Evolutionary conservation across 2,888 invertebrate genomes (phyloP), one percentile per base, ranked within the genome.

Genomic region (Pollenia amentaria): DNA sequence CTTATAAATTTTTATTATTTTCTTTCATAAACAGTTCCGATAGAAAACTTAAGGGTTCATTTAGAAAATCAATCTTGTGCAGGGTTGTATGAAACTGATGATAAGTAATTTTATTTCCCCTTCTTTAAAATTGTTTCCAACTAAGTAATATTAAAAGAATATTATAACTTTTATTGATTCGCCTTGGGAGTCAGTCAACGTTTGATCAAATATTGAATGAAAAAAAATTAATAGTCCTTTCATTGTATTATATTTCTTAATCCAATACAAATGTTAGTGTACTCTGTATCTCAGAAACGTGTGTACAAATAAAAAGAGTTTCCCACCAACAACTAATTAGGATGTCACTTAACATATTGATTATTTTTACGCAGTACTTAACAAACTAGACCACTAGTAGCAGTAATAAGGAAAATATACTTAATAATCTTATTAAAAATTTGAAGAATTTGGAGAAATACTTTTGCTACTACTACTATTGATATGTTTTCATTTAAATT

Each of bases 1-100:
- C 21, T 72, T 55, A 67, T 77, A 81, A 73, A 82, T 81, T 81
- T 38, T 53, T 77, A 72, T 76, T 80, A 46, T 51, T 72, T 18
- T 65, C n/a, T 29, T 29, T 29, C 65, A 81, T 72, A 51, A 84
- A 79, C 38, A 69, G 60, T 60, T 38, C 38, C 44, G 29, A 42
- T 62, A 60, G 21, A 42, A 21, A 84, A 85, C 60, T 80, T 72
- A 70, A 81, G 76, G 76, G 70, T 85, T 80, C 70, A 70, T 76
- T 64, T 69, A 38, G 16, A 69, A 67, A 65, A 73, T 38, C 51
- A 76, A 80, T 76, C 18, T 51, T 40, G 11, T 62, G n/a, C 38
- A 44, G 65, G 21, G 46, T n/a, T 62, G 21, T 18, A 70, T 44
- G 64, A 16, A 72, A 64, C 29, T 77, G 55, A 67, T 67, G 46